Percentiles rank a stretch among this genome's conserved stretches.
These are phyloP conservation scores for Sinotaia quadrata DNA, from an alignment of 2,888 invertebrate species.

Conservation along the genomic window DNA sequence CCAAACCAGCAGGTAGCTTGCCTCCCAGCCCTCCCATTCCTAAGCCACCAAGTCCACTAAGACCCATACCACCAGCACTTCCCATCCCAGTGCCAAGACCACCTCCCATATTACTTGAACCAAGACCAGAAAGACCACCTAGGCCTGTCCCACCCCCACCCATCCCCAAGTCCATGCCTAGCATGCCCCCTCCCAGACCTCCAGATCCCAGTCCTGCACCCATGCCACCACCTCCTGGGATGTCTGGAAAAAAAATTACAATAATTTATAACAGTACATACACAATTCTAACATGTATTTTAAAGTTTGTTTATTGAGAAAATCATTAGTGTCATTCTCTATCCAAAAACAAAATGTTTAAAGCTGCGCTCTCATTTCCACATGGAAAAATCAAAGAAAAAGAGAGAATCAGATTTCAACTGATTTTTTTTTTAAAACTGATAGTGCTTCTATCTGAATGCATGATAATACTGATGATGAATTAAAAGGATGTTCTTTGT, in stretches of 20 bases:
- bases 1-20: conserved; percentile 42
- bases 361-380: too few relatives aligned
- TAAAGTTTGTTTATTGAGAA: background rate
- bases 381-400: too few relatives aligned
- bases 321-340: too few relatives aligned
- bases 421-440: too few relatives aligned
- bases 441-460: too few relatives aligned
- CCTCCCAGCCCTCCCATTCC: conserved; percentile 41
- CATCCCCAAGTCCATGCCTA: conserved; percentile 11
- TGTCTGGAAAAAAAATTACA: conserved; percentile 22
- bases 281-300: too few relatives aligned
- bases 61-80: conserved; percentile 27
- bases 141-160: conserved; percentile 38
- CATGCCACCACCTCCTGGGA: conserved; percentile 35
- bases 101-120: conserved; percentile 20
- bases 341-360: too few relatives aligned
- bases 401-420: too few relatives aligned
- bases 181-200: conserved; percentile 41
- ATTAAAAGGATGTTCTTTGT: too few relatives aligned
- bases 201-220: conserved; percentile 42
- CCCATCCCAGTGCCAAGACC: conserved; percentile 25
- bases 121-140: conserved; percentile 41
- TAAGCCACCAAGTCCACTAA: conserved; percentile 29
- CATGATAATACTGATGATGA: too few relatives aligned
- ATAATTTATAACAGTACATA: too few relatives aligned